Evolutionary conservation across 2,113 vertebrate genomes (phyloP).

Genomic region (Chaetura pelagica): DNA sequence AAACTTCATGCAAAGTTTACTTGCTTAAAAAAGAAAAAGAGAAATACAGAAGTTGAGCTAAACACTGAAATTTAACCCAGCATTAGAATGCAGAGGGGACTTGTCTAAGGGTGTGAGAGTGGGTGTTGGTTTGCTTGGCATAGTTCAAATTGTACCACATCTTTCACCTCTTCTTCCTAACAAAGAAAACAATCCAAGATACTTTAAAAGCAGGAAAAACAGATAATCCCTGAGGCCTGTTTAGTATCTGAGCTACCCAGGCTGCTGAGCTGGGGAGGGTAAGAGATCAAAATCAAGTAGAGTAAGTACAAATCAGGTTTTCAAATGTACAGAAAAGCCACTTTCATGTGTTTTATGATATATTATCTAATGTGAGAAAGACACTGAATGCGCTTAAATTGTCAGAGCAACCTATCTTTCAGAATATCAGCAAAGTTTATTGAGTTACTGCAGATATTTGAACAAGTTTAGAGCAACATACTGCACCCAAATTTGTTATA

Average conservation of each 20-base stretch:
- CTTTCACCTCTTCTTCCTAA: neutral
- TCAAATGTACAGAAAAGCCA: neutral
- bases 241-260: neutral
- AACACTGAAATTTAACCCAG: neutral
- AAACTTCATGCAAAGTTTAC: neutral
- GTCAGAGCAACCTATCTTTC: neutral
- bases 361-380: neutral
- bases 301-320: neutral
- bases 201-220: neutral
- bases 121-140: neutral
- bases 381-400: neutral
- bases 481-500: neutral
- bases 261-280: neutral
- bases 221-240: neutral
- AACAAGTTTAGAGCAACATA: neutral
- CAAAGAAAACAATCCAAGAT: neutral
- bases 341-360: neutral
- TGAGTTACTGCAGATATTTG: neutral
- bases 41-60: neutral
- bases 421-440: neutral
- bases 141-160: neutral
- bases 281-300: neutral
- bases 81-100: neutral
- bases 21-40: neutral
- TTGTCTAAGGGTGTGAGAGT: neutral